Base-by-base conservation (phyloP, 1,140 invertebrate genomes). In the Papilio helenus region DNA sequence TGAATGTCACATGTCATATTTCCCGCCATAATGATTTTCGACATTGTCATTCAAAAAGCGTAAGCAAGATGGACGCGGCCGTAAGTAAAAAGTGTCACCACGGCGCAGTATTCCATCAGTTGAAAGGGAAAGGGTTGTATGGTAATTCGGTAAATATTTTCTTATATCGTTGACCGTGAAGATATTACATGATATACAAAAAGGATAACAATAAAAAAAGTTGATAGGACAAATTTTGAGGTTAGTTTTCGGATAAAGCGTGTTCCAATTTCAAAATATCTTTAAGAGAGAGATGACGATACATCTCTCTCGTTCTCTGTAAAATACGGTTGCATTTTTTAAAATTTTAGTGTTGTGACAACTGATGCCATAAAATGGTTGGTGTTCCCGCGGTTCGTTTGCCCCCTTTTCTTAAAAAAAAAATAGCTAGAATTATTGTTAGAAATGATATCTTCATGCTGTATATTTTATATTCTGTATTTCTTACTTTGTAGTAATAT, bases 1-100 rank as follows among this genome's bases (percentile, higher is more conserved):
- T n/a, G n/a, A 76, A 18, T 26, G 61, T 76, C 46, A 44, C 74
- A 55, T 58, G 74, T 58, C 74, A 76, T 39, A 76, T 14, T 39
- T 74, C 49, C 74, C 74, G 74, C 74, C 49, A 76, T 55, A 58
- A 34, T 58, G 26, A 34, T n/a, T 68, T 68, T 68, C 29, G 61
- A 68, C 74, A 76, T 76, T 76, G 74, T 76, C 49, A 76, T 76
- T 76, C 74, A 55, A 76, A 76, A 18, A 39, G 23, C 74, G 46
- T 76, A 55, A 58, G 74, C 74, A 76, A 76, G 74, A 76, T 76
- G 74, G 74, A 76, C 74, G 74, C 34, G 44, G 20, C 16, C n/a
- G 49, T 58, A 58, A 68, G 61, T 58, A 55, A 76, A 76, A 76
- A 55, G 51, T 58, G 74, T 58, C 46, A 68, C 26, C 16, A 76